Evolutionary conservation across 2,888 invertebrate genomes (phyloP), one percentile per base, ranked within the genome.

Genomic region (Torymus texanus): DNA sequence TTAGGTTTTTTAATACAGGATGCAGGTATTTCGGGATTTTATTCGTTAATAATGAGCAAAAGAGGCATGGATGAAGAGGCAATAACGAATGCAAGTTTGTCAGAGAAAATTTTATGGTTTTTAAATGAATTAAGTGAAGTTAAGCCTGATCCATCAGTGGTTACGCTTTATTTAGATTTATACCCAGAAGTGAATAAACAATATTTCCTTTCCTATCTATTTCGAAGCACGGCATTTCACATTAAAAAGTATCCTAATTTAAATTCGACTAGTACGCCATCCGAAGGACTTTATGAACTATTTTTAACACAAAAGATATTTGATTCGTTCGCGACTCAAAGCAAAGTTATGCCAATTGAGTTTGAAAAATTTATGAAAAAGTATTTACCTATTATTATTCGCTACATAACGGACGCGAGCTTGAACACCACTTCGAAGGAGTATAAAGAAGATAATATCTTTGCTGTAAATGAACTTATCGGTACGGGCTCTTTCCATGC

Each of bases 111-210:
- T 21, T 67, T 84, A 4, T 89, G 89, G 89, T 86, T 89, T 53
- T 70, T 89, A 18, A 83, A 83, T 51, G 89, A 89, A 77, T 68
- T 89, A n/a, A 75, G 79, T n/a, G 80, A 86, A 75, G 79, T 86
- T 10, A 55, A 66, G 8, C 85, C 86, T 13, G 85, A 86, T 53
- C 75, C 81, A n/a, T 80, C 80, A 24, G 81, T 84, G 59, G 79
- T 80, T n/a, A 81, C 82, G 58, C 82, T 84, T 74, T 82, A 82
- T 18, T 2, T 55, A 10, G 55, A 68, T 5, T 24, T 79, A 1
- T 65, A 67, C 72, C 75, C 75, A 1, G 65, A 79, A 13, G 58
- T 67, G 3, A 56, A 75, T 18, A 75, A 80, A 24, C 81, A 82
- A 55, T 72, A 82, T 65, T 75, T 82, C 16, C 63, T 82, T 11